Evolutionary conservation across 2,113 vertebrate genomes (phyloP), one percentile per base, ranked within the genome.

Genomic region (Cricetomys ansorgei): DNA sequence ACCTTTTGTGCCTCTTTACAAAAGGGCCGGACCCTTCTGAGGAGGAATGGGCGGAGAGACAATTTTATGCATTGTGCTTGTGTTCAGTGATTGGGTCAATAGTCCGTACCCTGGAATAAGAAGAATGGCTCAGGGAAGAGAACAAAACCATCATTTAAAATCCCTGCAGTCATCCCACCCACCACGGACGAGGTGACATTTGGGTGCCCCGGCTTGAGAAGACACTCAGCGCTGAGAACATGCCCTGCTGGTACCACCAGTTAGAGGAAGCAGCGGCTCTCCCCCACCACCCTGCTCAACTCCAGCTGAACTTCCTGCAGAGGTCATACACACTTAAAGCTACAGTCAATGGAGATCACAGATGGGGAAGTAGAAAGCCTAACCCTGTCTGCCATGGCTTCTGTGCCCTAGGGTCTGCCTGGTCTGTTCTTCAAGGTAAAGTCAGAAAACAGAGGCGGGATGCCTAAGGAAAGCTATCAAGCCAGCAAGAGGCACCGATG

Each of bases 311-410:
- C 98, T 98, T 98, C 98, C 98, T 98, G 95, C 95, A 67, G 83
- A 40, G 4, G 23, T 96, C 97, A 98, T 98, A 97, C 98, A 98
- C 98, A 98, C 97, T 98, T 98, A 98, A 98, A 98, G 97, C 89
- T 77, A 83, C 73, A 98, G 98, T 96, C 98, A 96, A 97, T 94
- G 90, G 92, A 76, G 27, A 93, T 97, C 96, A 91, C 96, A 97
- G 98, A 96, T 50, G 29, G 94, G 97, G 88, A 77, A 94, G 96
- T 90, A 96, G 96, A 98, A 98, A 98, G 98, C 86, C 88, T 27
- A 92, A 75, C 96, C 91, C 19, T 67, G 84, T 76, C 96, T 96
- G 97, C 0, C 0, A 7, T 89, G 92, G 86, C 89, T 97, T 97
- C 7, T 92, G 85, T 93, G 64, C 88, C 57, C 87, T 12, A 0